phyloP scores from a whole-genome alignment of 2,888 invertebrate genomes.

The Himalopsyche anomala region DNA sequence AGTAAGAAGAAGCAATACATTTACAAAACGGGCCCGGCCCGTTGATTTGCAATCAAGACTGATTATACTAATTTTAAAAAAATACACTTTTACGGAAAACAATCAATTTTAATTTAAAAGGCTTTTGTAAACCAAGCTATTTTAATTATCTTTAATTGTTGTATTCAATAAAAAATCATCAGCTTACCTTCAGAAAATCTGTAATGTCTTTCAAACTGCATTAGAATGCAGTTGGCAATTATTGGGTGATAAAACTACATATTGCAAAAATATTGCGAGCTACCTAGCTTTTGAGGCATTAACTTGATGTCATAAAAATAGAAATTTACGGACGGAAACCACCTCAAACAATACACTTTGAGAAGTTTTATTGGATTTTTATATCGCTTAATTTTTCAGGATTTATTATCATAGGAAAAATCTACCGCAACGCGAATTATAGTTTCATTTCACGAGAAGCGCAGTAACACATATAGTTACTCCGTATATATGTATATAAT shows the following conservation, averaged over 20 bases:
- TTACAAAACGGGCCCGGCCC: too few relatives aligned
- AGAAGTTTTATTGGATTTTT: not conserved
- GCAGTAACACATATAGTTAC: not conserved
- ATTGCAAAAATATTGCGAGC: not conserved
- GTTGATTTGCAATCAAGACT: too few relatives aligned
- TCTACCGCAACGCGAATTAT: not conserved
- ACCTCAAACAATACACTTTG: not conserved
- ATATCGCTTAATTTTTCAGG: not conserved
- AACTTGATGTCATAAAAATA: not conserved
- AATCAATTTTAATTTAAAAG: too few relatives aligned
- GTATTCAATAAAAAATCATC: too few relatives aligned
- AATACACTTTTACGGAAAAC: too few relatives aligned
- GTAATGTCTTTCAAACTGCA: not conserved
- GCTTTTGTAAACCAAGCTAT: too few relatives aligned
- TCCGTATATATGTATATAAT: too few relatives aligned
- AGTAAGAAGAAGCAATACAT: too few relatives aligned
- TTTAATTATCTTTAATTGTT: too few relatives aligned
- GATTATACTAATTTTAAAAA: too few relatives aligned
- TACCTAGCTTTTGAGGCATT: not conserved
- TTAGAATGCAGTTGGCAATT: not conserved
- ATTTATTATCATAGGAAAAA: not conserved
- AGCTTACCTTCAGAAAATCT: too few relatives aligned
- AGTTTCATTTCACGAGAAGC: not conserved
- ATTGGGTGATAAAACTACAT: not conserved
- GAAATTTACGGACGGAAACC: not conserved